Conservation (phyloP, 30 jellyfish, hydroid and myxozoan species). For the Chrysaora quinquecirrha region DNA sequence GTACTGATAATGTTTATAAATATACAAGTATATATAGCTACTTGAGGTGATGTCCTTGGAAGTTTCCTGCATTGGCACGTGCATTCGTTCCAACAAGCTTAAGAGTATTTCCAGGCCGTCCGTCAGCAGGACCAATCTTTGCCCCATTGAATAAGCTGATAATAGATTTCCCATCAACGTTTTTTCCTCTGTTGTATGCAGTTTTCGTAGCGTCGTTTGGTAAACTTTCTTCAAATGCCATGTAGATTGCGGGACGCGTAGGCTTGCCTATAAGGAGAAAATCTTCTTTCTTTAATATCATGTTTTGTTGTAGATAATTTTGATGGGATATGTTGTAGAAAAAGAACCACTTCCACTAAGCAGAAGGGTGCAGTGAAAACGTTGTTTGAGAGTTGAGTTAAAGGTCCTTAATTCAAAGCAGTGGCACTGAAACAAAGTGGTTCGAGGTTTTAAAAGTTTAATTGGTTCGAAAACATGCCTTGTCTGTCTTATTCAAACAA, state of each 20-base stretch:
- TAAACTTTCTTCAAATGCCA: slow-evolving; percentile 24
- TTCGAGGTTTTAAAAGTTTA: no score
- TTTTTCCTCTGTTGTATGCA: slow-evolving; percentile 40
- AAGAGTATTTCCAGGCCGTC: slow-evolving; percentile 47
- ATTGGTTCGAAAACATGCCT: no score
- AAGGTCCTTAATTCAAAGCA: no score
- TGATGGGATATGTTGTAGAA: no score
- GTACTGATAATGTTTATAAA: neutral
- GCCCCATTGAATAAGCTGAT: slow-evolving; percentile 40
- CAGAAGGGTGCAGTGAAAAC: no score
- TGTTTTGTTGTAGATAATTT: no score
- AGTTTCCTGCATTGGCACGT: slow-evolving; percentile 48
- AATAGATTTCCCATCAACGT: slow-evolving; percentile 7
- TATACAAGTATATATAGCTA: neutral
- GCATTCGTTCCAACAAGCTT: slow-evolving; percentile 56
- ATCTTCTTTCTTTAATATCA: no score
- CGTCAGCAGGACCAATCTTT: slow-evolving; percentile 12
- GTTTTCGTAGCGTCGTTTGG: slow-evolving; percentile 13
- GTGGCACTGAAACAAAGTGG: no score
- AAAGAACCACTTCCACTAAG: no score
- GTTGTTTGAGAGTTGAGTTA: no score
- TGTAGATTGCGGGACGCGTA: slow-evolving; percentile 14
- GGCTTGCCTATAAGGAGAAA: slow-evolving; percentile 13
- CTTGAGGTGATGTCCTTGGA: slow-evolving; percentile 24
- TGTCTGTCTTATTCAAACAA: no score